Evolutionary conservation across 2,113 vertebrate genomes (phyloP).

Genomic region (Scomber japonicus): DNA sequence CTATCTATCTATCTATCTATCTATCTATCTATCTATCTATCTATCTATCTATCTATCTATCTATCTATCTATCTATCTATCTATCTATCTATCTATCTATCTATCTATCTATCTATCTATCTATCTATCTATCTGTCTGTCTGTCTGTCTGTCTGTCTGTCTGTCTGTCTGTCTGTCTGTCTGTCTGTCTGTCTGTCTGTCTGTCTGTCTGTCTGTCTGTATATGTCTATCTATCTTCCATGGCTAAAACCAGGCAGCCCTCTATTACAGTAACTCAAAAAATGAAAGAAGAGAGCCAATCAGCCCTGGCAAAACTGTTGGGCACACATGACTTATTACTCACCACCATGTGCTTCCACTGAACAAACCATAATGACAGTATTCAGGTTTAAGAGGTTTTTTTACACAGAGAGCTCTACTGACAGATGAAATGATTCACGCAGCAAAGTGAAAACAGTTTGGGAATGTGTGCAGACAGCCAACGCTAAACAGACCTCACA

Average conservation of each 20-base stretch:
- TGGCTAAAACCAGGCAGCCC: constrained; percentile 23
- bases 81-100: no score
- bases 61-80: no score
- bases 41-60: no score
- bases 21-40: no score
- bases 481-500: neutral
- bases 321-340: constrained; percentile 46
- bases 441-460: constrained; percentile 17
- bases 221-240: no score
- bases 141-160: no score
- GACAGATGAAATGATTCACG: constrained; percentile 57
- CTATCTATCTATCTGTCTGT: no score
- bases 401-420: neutral
- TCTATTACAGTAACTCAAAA: neutral
- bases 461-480: neutral
- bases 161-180: no score
- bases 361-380: constrained; percentile 31
- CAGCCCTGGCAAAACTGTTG: constrained; percentile 15
- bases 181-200: no score
- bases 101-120: no score
- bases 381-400: constrained; percentile 14
- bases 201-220: no score
- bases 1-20: no score
- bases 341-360: constrained; percentile 52
- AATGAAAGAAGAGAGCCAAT: neutral